These are phyloP conservation scores for Hemicentrotus pulcherrimus DNA, from an alignment of 35 echinoderm and acorn worm genomes.

Conservation along the genomic window DNA sequence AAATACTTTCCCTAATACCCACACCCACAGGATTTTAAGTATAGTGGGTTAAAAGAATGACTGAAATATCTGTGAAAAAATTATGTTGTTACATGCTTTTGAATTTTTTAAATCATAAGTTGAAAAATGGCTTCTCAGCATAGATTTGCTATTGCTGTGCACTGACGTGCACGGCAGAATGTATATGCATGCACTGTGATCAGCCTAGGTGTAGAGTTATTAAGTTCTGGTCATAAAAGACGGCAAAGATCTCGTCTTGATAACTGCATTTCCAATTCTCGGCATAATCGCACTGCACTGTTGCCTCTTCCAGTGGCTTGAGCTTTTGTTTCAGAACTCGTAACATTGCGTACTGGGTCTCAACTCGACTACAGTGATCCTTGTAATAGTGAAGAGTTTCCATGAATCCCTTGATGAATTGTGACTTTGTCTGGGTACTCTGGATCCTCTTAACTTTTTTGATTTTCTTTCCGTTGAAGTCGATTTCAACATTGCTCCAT, in stretches of 20 bases:
- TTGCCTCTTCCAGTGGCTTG: background rate
- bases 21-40: too few species aligned
- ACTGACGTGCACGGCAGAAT: too few species aligned
- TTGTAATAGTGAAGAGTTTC: background rate
- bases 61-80: too few species aligned
- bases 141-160: too few species aligned
- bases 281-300: background rate
- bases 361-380: background rate
- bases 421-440: background rate
- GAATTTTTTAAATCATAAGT: too few species aligned
- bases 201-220: background rate
- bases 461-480: background rate
- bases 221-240: background rate
- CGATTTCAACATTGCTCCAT: background rate
- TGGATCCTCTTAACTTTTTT: background rate
- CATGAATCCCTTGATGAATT: background rate
- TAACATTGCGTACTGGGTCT: background rate
- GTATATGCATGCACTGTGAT: too few species aligned
- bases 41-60: too few species aligned
- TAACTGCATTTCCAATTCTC: background rate
- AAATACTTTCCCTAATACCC: too few species aligned
- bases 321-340: background rate
- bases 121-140: too few species aligned
- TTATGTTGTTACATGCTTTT: too few species aligned
- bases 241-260: background rate